Base-by-base conservation (phyloP, 2,113 vertebrate species). In the Anhinga rufa region DNA sequence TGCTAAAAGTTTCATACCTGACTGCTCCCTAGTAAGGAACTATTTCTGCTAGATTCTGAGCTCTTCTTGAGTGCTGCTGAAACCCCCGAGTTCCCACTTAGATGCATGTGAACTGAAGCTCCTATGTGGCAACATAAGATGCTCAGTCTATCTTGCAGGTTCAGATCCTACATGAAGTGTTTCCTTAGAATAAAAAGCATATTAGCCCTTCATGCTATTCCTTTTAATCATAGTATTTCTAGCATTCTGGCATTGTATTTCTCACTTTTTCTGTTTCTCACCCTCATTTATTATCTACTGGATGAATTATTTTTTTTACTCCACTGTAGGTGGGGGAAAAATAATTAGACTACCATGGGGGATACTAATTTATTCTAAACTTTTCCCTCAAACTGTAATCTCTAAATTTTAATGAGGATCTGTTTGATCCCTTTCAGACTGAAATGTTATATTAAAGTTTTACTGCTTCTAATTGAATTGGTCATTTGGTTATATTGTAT, bases 401-500 rank as follows among this genome's bases (percentile, higher is more conserved):
- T 91, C 38, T 78, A 51, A n/a, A 42, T 96, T 96, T 96, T 87
- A 84, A 80, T 90, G 48, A 90, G 34, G 38, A 88, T 81, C 38
- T 60, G n/a, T 90, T 88, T 90, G 57, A 76, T 92, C 29, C 29
- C n/a, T 83, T 92, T 94, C 25, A 88, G 55, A 75, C 3, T 62
- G 34, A 8, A 80, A 93, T 57, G 9, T 19, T 88, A 44, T 38
- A 95, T 34, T 93, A 51, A 91, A 75, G 19, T 96, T 96, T 82
- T 69, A 93, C 46, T 69, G 21, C 51, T 94, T 61, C 54, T 88
- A 42, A 88, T 75, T 44, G 58, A 90, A 82, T 61, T 85, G 61
- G 44, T 46, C 38, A 62, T 96, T 95, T 92, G 12, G 40, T 87
- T 95, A 38, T 81, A 75, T 60, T 85, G 29, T 49, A 76, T 81